Evolutionary conservation across 1,140 invertebrate genomes (phyloP).

Genomic region (Atopsyche davidsoni): DNA sequence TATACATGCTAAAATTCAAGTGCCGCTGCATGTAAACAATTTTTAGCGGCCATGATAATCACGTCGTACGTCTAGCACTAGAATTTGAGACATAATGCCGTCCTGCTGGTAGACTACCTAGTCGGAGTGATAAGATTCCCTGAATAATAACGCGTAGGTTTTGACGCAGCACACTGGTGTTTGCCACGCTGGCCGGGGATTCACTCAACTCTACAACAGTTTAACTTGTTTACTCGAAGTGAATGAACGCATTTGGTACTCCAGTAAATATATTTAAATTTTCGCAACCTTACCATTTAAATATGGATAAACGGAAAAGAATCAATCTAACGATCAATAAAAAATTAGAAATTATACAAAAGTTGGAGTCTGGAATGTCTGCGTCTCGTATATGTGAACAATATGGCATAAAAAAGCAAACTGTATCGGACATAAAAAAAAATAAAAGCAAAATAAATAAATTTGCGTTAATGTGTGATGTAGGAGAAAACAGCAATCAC

Average conservation of each 20-base stretch:
- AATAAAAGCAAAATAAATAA: constrained; percentile 8
- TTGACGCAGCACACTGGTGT: no score
- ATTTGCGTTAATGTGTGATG: constrained; percentile 10
- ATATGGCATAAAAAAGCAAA: constrained; percentile 14
- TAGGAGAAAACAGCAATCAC: constrained; percentile 8
- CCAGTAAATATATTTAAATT: constrained; percentile 1
- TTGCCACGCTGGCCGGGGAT: not conserved
- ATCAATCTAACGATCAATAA: constrained; percentile 10
- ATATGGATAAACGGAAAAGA: constrained; percentile 11
- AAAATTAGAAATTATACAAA: constrained; percentile 13
- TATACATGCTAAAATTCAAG: constrained; percentile 3
- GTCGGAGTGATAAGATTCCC: no score
- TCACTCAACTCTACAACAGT: not conserved
- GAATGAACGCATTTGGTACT: not conserved
- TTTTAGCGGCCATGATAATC: constrained; percentile 7
- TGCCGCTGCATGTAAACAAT: constrained; percentile 4
- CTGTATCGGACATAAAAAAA: constrained; percentile 13
- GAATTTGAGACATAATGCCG: constrained; percentile 7
- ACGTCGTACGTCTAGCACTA: constrained; percentile 6
- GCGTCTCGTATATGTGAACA: constrained; percentile 13
- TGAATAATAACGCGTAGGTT: no score
- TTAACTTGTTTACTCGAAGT: not conserved
- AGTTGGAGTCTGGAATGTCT: constrained; percentile 11
- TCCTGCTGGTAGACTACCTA: not conserved
- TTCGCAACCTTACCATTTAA: constrained; percentile 9